Base-by-base conservation (phyloP, 2,888 invertebrate genomes). In the Carabus problematicus region DNA sequence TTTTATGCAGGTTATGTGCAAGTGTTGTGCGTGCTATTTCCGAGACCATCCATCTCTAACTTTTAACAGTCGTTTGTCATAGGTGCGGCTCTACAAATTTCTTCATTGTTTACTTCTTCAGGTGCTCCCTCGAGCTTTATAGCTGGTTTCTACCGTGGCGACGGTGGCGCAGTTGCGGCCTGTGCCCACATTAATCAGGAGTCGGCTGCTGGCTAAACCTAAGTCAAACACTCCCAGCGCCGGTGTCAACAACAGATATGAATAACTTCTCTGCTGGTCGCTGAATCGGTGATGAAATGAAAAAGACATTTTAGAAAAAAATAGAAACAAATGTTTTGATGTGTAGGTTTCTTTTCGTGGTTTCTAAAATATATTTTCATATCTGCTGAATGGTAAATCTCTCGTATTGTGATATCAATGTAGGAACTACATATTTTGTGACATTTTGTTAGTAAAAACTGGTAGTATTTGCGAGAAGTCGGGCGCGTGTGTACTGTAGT, bases 21-120 rank as follows among this genome's bases (percentile, higher is more conserved):
- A n/a, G 55, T 55, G 16, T 55, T 55, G 19, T 9, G n/a, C n/a
- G n/a, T 55, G 19, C 55, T 39, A 55, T 55, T 19, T 55, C 18
- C 19, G n/a, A 29, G 29, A 29, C 29, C 29, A 62, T 62, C 39
- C 62, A 62, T 47, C 49, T 19, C 39, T 45, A 18, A 19, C 40
- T 62, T 62, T 62, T 62, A 39, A 62, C 62, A 47, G 47, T 49
- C 62, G 49, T 62, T 62, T 62, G 62, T 62, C 62, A 62, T 19
- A 29, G 62, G 62, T 14, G 62, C 62, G 62, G 62, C 62, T 62
- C 52, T 52, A 52, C 52, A 52, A 62, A 62, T 62, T 62, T 62
- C 49, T 62, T 47, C 39, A 62, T 62, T 62, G 62, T 62, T 16
- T 52, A 52, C 2, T 52, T 52, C 52, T 8, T 16, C 16, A 16